A percentile compares a stretch with the other conserved stretches of the same genome.
These are phyloP conservation scores for Isurus oxyrinchus DNA, from an alignment of 2,113 vertebrate species.

Conservation along the genomic window DNA sequence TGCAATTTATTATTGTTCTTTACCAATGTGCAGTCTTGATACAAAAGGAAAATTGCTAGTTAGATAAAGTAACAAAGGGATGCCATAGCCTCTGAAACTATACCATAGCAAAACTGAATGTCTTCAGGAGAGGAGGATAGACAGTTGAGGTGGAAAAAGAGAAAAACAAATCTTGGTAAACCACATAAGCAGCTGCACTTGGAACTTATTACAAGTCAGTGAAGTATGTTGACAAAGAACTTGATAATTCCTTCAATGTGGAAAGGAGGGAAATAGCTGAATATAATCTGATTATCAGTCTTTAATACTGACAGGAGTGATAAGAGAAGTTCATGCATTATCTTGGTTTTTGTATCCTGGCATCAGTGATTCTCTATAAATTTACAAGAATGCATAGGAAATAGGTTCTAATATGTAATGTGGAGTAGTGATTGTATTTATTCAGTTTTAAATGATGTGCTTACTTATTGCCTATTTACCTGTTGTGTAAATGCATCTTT, in stretches of 20 bases:
- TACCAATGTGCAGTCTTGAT: no score
- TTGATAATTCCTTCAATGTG: neutral
- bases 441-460: neutral
- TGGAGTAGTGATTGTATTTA: neutral
- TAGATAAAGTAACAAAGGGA: no score
- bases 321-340: neutral
- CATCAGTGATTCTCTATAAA: neutral
- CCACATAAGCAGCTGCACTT: neutral
- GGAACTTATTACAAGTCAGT: neutral
- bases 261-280: neutral
- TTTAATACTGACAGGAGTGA: neutral
- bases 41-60: no score
- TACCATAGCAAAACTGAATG: no score
- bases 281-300: neutral
- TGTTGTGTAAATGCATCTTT: neutral
- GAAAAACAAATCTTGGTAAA: neutral
- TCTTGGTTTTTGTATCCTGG: neutral
- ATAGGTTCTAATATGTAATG: neutral
- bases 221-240: neutral
- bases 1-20: no score
- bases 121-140: neutral
- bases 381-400: neutral
- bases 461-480: neutral
- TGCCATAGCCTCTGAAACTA: no score
- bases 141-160: neutral